Evolutionary conservation across 1,140 invertebrate species (phyloP).

Genomic region (Coelopa frigida): DNA sequence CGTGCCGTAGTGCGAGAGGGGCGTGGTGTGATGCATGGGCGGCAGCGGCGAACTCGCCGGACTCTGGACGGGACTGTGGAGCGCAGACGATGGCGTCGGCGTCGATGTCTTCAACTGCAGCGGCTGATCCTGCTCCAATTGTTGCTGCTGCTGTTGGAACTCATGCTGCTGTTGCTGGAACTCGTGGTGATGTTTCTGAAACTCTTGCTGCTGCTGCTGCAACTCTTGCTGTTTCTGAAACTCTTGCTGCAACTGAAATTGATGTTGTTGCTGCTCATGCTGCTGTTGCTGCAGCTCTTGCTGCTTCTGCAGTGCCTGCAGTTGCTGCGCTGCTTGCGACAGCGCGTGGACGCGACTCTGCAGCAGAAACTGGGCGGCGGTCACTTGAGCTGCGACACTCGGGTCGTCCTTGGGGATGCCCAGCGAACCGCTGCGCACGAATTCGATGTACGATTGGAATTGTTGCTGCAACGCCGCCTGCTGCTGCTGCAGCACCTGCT

Average conservation of each 20-base stretch:
- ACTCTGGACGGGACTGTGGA: conserved; percentile 42
- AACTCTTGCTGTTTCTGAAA: conserved; percentile 67
- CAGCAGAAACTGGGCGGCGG: conserved; percentile 39
- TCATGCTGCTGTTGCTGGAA: conserved; percentile 29
- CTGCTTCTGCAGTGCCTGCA: conserved; percentile 72
- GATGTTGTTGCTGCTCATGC: conserved; percentile 26
- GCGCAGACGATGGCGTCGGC: conserved; percentile 45
- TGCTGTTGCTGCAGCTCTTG: conserved; percentile 52
- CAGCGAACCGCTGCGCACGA: conserved; percentile 30
- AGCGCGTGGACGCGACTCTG: conserved; percentile 62
- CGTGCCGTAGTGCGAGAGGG: not conserved
- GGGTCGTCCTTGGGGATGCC: conserved; percentile 34
- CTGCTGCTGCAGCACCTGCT: conserved; percentile 37
- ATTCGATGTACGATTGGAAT: conserved; percentile 38
- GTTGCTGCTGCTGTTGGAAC: conserved; percentile 46
- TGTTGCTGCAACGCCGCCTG: conserved; percentile 38
- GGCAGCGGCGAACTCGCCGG: conserved; percentile 30
- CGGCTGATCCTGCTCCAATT: conserved; percentile 42
- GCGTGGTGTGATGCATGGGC: conserved; percentile 17
- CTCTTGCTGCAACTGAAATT: conserved; percentile 71
- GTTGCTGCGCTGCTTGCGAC: conserved; percentile 72
- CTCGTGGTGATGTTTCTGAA: conserved; percentile 19
- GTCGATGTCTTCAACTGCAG: conserved; percentile 46
- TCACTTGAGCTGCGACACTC: conserved; percentile 28
- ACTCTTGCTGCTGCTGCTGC: conserved; percentile 45